Base-by-base conservation (phyloP, 2,113 vertebrate genomes). In the Danionella cerebrum region DNA sequence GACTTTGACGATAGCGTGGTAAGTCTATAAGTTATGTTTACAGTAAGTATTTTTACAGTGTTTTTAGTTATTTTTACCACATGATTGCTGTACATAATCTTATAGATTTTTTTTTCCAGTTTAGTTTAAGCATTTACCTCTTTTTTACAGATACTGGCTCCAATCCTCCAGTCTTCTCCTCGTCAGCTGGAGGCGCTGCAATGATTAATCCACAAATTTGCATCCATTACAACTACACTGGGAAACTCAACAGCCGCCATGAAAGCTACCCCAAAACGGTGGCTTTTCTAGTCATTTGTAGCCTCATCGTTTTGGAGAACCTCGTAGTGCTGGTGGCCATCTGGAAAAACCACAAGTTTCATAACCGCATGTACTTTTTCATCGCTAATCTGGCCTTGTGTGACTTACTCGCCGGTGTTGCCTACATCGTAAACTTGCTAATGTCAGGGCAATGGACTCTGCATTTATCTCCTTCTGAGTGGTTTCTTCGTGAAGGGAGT, bases 311-410 rank as follows among this genome's bases (percentile, higher is more conserved):
- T 39, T 67, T 97, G 80, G 96, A 98, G 87, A 98, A 99, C 81
- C 70, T 98, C 67, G 90, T 94, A 67, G 95, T 99, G 7, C 79
- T 99, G 73, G 84, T 94, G 16, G 94, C 91, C 70, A 94, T 99
- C 80, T 98, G 94, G 93, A 93, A 90, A 75, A 99, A 96, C 80
- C 91, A 94, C 66, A 87, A 84, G 66, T 95, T 99, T 75, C 95
- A 98, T 84, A 97, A 94, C 60, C 92, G 95, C 70, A 98, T 98
- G 94, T 98, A 98, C 85, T 97, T 92, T 71, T 99, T 99, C 83
- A 98, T 99, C 12, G 94, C 86, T 57, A 99, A 98, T 81, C 85
- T 99, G 81, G 96, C 96, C 2, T 88, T 99, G 67, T 98, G 95
- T 44, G 96, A 99, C 85, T 78, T 97, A 76, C 82, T 99, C 74